Percentiles rank a stretch among this genome's conserved stretches.
Evolutionary conservation across 2,797 vertebrate genomes (phyloP).

Genomic region (Malacoctenus gilli): DNA sequence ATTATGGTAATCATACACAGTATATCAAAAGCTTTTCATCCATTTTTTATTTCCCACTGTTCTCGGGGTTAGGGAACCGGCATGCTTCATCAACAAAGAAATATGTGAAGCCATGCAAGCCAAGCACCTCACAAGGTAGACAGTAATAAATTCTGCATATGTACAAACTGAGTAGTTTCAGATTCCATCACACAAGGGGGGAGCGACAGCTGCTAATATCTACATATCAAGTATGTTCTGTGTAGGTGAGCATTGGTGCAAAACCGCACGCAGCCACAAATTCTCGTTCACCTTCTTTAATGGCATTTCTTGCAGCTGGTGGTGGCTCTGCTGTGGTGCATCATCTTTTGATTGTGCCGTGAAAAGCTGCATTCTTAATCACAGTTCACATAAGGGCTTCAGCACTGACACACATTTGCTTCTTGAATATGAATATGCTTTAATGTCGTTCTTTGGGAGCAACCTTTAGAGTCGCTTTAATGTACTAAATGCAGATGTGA

Average conservation of each 20-base stretch:
- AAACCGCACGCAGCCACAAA: slow-evolving; percentile 20
- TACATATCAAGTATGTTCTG: slow-evolving; percentile 13
- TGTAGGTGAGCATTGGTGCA: slow-evolving; percentile 16
- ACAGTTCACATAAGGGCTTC: slow-evolving; percentile 13
- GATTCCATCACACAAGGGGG: slow-evolving; percentile 12
- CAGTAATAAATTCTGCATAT: slow-evolving; percentile 48
- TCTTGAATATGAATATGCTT: slow-evolving; percentile 16
- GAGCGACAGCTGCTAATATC: slow-evolving; percentile 19
- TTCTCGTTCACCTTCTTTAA: slow-evolving; percentile 2
- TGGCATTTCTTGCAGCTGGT: slow-evolving; percentile 4
- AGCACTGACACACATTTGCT: slow-evolving; percentile 8
- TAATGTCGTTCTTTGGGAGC: slow-evolving; percentile 21
- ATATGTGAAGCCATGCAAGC: slow-evolving; percentile 49
- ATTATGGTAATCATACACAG: slow-evolving; percentile 61
- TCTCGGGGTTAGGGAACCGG: slow-evolving; percentile 55
- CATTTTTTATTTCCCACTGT: slow-evolving; percentile 61
- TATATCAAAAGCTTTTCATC: slow-evolving; percentile 69
- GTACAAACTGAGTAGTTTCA: slow-evolving; percentile 41
- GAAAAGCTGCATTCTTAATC: slow-evolving; percentile 1
- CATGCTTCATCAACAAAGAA: slow-evolving; percentile 68
- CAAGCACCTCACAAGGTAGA: slow-evolving; percentile 36
- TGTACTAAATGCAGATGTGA: slow-evolving; percentile 40
- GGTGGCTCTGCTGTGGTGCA: not conserved
- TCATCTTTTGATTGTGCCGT: slow-evolving; percentile 5
- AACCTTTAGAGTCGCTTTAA: slow-evolving; percentile 31